Conservation (phyloP, 2,113 vertebrate genomes). For the Manacus vitellinus region DNA sequence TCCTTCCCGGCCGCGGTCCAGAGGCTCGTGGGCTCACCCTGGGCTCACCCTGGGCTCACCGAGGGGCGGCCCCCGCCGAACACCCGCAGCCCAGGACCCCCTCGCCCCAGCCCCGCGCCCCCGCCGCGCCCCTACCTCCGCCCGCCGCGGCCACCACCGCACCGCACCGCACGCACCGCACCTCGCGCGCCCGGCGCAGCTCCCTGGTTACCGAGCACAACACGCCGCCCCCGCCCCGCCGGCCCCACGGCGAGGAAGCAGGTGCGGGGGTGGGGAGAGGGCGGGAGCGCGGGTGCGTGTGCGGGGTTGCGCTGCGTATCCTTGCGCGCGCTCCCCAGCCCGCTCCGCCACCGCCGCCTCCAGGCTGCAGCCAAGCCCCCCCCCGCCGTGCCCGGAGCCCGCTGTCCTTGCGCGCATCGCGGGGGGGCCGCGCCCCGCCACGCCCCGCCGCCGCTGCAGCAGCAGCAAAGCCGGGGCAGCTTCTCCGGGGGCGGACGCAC, state of each 20-base stretch:
- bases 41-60: background rate
- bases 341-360: background rate
- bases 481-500: background rate
- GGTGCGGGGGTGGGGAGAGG: background rate
- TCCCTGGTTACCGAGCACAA: conserved; percentile 52
- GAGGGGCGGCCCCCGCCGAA: background rate
- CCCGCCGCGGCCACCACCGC: background rate
- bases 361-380: background rate
- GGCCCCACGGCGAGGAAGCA: background rate
- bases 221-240: background rate
- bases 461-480: background rate
- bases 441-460: background rate
- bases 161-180: background rate
- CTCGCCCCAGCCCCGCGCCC: background rate
- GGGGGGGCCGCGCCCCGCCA: background rate
- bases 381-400: background rate
- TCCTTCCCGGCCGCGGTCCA: background rate
- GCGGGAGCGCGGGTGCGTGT: background rate
- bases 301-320: background rate
- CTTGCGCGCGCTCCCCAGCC: background rate
- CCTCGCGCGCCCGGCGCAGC: background rate
- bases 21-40: background rate
- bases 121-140: background rate
- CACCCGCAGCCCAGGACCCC: background rate
- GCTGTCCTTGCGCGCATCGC: background rate